A percentile compares a stretch with the other conserved stretches of the same genome.
Conservation (phyloP, 2,113 vertebrate genomes). For the Numida meleagris region DNA sequence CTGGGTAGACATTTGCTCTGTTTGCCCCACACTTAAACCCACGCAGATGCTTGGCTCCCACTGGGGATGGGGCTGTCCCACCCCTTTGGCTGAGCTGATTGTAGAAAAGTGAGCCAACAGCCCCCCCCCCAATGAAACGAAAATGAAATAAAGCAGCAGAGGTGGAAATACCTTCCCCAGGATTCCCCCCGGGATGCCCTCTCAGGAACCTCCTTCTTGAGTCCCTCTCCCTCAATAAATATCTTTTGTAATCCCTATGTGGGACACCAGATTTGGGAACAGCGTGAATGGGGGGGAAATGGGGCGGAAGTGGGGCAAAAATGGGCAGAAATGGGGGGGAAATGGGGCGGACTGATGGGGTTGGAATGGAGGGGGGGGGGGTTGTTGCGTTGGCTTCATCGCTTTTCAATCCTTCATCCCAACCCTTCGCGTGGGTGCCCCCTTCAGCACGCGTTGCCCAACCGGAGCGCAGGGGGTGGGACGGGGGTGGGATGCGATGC, state of each 20-base stretch:
- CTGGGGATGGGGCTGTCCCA: not conserved
- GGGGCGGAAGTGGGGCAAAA: not conserved
- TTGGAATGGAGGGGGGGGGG: not conserved
- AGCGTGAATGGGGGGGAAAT: not conserved
- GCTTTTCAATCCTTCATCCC: not conserved
- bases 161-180: not conserved
- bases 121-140: not conserved
- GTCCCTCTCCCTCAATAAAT: fast-evolving
- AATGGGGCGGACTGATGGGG: not conserved
- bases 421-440: not conserved
- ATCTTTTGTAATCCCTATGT: not conserved
- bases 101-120: not conserved
- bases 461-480: not conserved
- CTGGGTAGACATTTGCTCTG: not conserved
- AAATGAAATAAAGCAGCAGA: not conserved
- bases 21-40: not conserved
- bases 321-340: too few relatives aligned
- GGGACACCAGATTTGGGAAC: not conserved
- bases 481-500: not conserved
- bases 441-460: fast-evolving
- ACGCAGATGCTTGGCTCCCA: not conserved
- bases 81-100: fast-evolving
- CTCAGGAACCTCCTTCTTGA: too few relatives aligned
- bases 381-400: not conserved
- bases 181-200: not conserved